A percentile compares a stretch with the other conserved stretches of the same genome.
Evolutionary conservation across 2,888 invertebrate species (phyloP).

Genomic region (Acleris sparsana): DNA sequence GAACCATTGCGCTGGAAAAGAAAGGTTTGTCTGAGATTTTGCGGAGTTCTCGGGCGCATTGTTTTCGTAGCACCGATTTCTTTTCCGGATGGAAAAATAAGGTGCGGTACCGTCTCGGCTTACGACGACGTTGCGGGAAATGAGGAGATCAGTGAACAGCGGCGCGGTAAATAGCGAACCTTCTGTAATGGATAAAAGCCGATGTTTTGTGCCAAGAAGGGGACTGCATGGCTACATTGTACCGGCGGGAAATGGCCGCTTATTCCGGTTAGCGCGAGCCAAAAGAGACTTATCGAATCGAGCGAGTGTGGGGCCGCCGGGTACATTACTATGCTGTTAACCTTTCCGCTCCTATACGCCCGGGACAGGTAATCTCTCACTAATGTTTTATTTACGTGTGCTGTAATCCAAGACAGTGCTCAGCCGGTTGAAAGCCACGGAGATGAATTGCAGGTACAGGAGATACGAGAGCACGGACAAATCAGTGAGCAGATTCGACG

Average conservation of each 20-base stretch:
- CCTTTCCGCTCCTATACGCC: slow-evolving; percentile 18
- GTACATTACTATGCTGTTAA: slow-evolving; percentile 27
- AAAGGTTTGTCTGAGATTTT: slow-evolving; percentile 1
- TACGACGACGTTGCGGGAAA: slow-evolving; percentile 30
- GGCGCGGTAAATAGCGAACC: slow-evolving; percentile 33
- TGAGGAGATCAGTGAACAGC: slow-evolving; percentile 35
- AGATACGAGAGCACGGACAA: slow-evolving; percentile 78
- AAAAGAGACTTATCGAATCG: slow-evolving; percentile 32
- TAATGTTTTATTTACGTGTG: slow-evolving; percentile 64
- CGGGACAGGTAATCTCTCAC: slow-evolving; percentile 32
- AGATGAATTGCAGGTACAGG: slow-evolving; percentile 82
- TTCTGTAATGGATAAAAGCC: slow-evolving; percentile 31
- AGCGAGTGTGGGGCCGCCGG: slow-evolving; percentile 10
- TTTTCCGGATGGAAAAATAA: slow-evolving; percentile 33
- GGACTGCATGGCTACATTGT: slow-evolving; percentile 26
- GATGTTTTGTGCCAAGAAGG: slow-evolving; percentile 36
- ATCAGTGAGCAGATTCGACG: slow-evolving; percentile 80
- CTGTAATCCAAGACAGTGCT: slow-evolving; percentile 79
- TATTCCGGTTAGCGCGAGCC: slow-evolving; percentile 23
- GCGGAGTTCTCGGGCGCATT: slow-evolving; percentile 4
- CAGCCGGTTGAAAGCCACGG: slow-evolving; percentile 82
- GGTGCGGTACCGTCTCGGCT: slow-evolving; percentile 30
- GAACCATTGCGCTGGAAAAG: slow-evolving; percentile 81
- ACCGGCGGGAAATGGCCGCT: slow-evolving; percentile 17
- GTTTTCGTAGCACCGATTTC: slow-evolving; percentile 28